Conservation (phyloP, 37 sponge, comb jelly and placozoan species). For the Mnemiopsis leidyi region DNA sequence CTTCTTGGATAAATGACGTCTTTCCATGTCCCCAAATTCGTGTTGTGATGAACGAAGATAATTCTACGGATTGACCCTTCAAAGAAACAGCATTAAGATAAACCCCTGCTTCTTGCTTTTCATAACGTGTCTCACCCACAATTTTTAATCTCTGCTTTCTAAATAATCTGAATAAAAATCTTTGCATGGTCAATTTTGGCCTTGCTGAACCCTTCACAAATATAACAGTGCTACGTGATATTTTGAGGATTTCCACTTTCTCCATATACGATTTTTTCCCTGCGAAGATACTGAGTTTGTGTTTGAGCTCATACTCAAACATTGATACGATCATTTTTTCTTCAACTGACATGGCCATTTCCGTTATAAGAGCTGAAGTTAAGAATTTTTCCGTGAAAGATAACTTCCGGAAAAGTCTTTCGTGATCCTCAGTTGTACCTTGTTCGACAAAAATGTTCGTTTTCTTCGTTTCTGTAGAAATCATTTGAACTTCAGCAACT, state of each 20-base stretch:
- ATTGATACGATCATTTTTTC: neutral
- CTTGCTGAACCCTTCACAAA: neutral
- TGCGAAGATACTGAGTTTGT: neutral
- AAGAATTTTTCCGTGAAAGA: neutral
- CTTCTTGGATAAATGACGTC: neutral
- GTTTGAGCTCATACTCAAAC: neutral
- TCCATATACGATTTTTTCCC: neutral
- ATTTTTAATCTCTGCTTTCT: neutral
- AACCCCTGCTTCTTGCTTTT: neutral
- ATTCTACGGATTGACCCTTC: neutral
- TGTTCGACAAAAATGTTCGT: neutral
- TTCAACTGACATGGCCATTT: neutral
- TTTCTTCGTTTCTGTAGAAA: neutral
- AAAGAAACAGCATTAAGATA: neutral
- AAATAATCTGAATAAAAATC: neutral
- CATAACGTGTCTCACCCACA: neutral
- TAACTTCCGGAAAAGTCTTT: neutral
- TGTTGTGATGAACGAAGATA: neutral
- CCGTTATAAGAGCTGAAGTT: neutral
- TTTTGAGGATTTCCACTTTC: neutral
- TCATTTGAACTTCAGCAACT: neutral
- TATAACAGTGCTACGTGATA: neutral
- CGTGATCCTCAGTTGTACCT: neutral
- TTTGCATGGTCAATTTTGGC: neutral
- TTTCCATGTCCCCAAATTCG: neutral